phyloP scores from a whole-genome alignment of 2,888 invertebrate genomes.

The Ornithoptera alexandrae region DNA sequence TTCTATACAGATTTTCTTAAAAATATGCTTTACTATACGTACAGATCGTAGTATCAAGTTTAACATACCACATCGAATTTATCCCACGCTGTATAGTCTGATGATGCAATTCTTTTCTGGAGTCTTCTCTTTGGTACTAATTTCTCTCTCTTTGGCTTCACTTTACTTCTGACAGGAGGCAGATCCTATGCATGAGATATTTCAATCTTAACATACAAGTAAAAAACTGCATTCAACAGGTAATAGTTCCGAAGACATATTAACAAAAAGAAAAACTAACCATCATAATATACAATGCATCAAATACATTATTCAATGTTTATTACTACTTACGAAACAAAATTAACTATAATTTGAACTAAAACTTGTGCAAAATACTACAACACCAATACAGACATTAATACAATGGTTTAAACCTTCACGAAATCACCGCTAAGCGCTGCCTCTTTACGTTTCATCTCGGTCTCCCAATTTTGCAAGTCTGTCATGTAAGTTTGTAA shows the following conservation, averaged over 20 bases:
- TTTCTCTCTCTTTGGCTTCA: constrained; percentile 43
- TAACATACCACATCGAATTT: constrained; percentile 86
- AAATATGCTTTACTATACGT: neutral
- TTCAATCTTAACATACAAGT: constrained; percentile 29
- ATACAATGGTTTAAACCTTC: constrained; percentile 65
- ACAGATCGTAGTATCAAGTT: neutral
- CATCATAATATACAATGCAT: constrained; percentile 30
- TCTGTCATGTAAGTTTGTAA: constrained; percentile 85
- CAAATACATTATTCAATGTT: constrained; percentile 31
- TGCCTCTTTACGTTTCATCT: constrained; percentile 86
- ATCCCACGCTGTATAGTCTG: constrained; percentile 87
- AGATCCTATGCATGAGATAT: constrained; percentile 59
- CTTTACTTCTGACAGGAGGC: constrained; percentile 78
- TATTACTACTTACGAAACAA: constrained; percentile 27
- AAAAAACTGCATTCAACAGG: neutral
- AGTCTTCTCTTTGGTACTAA: constrained; percentile 37
- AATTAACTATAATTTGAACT: constrained; percentile 15
- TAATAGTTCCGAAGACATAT: neutral
- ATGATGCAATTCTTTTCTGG: constrained; percentile 77
- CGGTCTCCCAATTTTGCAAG: constrained; percentile 84
- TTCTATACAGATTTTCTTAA: too few relatives aligned
- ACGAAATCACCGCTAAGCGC: constrained; percentile 73
- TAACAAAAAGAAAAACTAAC: constrained; percentile 18
- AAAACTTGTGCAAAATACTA: constrained; percentile 9
- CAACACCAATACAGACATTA: constrained; percentile 34